Percentiles rank a stretch among this genome's conserved stretches.
These are phyloP conservation scores for Drosophila nannoptera DNA, from an alignment of 1,140 invertebrate species.

Conservation along the genomic window DNA sequence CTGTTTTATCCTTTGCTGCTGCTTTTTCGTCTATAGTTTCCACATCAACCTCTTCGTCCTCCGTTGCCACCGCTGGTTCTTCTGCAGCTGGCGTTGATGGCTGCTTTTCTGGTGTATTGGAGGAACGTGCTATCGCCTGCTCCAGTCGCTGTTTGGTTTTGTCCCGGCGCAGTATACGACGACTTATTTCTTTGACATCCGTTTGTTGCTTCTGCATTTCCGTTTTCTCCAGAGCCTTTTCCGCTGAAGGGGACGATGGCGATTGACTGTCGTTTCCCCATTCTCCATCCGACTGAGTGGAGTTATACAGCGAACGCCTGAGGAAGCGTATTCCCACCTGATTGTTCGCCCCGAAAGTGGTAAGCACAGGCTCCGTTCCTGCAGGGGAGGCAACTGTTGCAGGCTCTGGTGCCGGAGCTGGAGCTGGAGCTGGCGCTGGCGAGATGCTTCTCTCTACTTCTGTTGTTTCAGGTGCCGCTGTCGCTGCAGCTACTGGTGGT, in stretches of 20 bases:
- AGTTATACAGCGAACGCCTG: slow-evolving; percentile 60
- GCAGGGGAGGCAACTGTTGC: slow-evolving; percentile 2
- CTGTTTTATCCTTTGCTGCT: neutral
- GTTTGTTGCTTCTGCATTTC: slow-evolving; percentile 1
- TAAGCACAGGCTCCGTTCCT: slow-evolving; percentile 43
- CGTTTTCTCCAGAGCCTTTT: slow-evolving; percentile 3
- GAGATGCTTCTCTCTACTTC: neutral
- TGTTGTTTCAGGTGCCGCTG: neutral
- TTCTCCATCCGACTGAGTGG: slow-evolving; percentile 49
- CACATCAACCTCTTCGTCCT: neutral
- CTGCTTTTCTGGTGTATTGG: slow-evolving; percentile 51
- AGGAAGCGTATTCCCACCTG: slow-evolving; percentile 47
- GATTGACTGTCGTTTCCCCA: slow-evolving; percentile 22
- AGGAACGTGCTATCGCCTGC: slow-evolving; percentile 36
- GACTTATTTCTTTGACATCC: slow-evolving; percentile 30
- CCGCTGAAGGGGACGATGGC: slow-evolving; percentile 9
- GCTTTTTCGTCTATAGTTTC: neutral
- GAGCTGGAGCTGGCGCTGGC: neutral
- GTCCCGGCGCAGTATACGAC: slow-evolving; percentile 31
- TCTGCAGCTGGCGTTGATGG: neutral
- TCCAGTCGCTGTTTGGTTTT: slow-evolving; percentile 37
- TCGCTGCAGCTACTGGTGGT: neutral
- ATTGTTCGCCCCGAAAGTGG: slow-evolving; percentile 65
- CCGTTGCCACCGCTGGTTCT: neutral
- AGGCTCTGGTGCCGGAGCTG: neutral